A percentile compares a stretch with the other conserved stretches of the same genome.
These are phyloP conservation scores for Microplitis demolitor DNA, from an alignment of 1,140 invertebrate species.

Conservation along the genomic window DNA sequence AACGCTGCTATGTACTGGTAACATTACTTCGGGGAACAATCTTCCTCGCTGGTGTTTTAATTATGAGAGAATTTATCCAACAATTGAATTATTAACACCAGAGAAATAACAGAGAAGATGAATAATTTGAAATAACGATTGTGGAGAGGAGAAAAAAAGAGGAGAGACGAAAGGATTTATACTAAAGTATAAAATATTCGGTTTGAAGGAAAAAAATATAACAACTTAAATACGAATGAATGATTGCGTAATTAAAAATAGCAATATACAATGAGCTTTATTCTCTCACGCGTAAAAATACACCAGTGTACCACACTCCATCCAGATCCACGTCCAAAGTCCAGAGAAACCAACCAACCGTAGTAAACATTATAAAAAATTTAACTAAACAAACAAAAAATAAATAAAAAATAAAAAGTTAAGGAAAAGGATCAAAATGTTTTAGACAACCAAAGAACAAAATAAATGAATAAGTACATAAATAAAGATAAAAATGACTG, in stretches of 20 bases:
- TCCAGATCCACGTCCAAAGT: constrained; percentile 58
- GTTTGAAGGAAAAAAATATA: too few species aligned
- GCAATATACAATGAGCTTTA: constrained; percentile 9
- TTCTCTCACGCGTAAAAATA: constrained; percentile 42
- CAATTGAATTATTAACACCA: not conserved
- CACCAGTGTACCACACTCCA: constrained; percentile 55
- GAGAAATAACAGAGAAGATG: not conserved
- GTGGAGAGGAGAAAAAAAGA: not conserved
- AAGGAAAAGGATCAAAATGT: constrained; percentile 14
- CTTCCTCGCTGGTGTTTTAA: constrained; percentile 33
- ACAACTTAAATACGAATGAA: too few species aligned
- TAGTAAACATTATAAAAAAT: constrained; percentile 35
- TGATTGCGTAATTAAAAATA: not conserved
- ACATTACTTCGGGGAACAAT: constrained; percentile 2
- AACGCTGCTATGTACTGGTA: not conserved
- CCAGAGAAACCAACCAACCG: constrained; percentile 44
- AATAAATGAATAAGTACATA: constrained; percentile 14
- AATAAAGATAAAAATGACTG: constrained; percentile 22
- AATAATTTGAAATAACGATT: too few species aligned
- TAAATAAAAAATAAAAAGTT: constrained; percentile 17
- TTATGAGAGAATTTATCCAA: constrained; percentile 12
- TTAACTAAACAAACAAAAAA: constrained; percentile 28
- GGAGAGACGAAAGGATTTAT: too few species aligned
- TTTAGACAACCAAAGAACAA: constrained; percentile 6
- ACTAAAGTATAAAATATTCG: too few species aligned